Base-by-base conservation (phyloP, 1,140 invertebrate genomes). In the Drosophila setifemur region DNA sequence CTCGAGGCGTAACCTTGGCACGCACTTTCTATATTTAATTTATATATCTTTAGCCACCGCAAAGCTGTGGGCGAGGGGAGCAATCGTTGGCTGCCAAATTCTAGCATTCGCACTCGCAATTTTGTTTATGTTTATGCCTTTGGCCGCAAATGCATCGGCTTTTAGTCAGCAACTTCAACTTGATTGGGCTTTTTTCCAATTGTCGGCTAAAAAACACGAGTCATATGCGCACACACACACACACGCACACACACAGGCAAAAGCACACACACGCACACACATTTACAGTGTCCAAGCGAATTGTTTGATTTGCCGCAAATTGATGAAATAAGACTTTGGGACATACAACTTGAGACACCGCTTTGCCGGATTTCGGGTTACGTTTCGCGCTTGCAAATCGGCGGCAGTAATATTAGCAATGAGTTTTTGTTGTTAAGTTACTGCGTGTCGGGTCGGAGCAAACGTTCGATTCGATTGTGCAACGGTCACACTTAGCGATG, bases 171-270 rank as follows among this genome's bases (percentile, higher is more conserved):
- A 42, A 60, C 28, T 48, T 54, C 16, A 63, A 33, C 52, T 57
- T 19, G n/a, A 14, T 29, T 40, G 23, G n/a, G 45, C 47, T 83
- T 49, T 57, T 48, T 23, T 66, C 44, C 23, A 48, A 52, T 83
- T 85, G 78, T 83, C 78, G 78, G 78, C 79, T 31, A 63, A 81
- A 75, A 82, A 72, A 57, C 77, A 74, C 78, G 74, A 83, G 79
- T 83, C 78, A 78, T 83, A 82, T 40, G 40, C 39, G 63, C 49
- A 33, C 49, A 42, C 18, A 39, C 73, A 50, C 72, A 66, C 40
- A 49, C 49, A 64, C 35, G 39, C 40, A 78, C 50, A 61, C 29
- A 12, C 28, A 14, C 21, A 28, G 28, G 45, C 29, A 47, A 44
- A 25, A 11, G 21, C 29, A 58, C n/a, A n/a, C n/a, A 40, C 44